Base-by-base conservation (phyloP, 2,888 invertebrate species). In the Sepiola atlantica region DNA sequence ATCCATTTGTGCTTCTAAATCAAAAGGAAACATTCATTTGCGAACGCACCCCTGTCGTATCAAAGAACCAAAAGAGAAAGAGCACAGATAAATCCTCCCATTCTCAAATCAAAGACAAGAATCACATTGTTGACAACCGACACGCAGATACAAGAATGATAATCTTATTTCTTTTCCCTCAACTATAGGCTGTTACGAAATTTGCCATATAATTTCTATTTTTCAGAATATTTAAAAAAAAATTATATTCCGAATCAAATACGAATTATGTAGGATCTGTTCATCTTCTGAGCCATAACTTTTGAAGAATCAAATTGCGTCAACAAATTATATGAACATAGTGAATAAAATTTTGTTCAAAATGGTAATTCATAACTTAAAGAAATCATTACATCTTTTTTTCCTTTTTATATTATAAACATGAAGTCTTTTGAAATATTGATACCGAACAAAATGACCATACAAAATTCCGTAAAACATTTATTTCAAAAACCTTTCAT, bases 21-120 rank as follows among this genome's bases (percentile, higher is more conserved):
- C 45, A 45, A 45, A 45, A 8, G 45, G 8, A 45, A 45, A 45
- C 45, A 2, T 45, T 45, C 8, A 45, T 45, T 45, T 45, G 4
- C 45, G 8, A 45, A 45, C 45, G 8, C 8, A 8, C 8, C 45
- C 45, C 8, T 45, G 45, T 8, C 45, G 8, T 45, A 45, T 4
- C 45, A 45, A 45, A 45, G 45, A 45, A 8, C 45, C 45, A 45
- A 77, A 77, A n/a, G 10, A 77, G n/a, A n/a, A n/a, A 28, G 12
- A 77, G n/a, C 77, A 77, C 77, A 77, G n/a, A 77, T 77, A 61
- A 24, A 77, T 77, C n/a, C n/a, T 77, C 77, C 77, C 77, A 77
- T 77, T 77, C 77, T n/a, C 77, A 77, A 77, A 77, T 20, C 77
- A 77, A 77, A n/a, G 14, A n/a, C 77, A 12, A 77, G 14, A 77